Percentiles rank a stretch among this genome's conserved stretches.
Conservation (phyloP, 1,140 invertebrate genomes). For the Nymphalis io region DNA sequence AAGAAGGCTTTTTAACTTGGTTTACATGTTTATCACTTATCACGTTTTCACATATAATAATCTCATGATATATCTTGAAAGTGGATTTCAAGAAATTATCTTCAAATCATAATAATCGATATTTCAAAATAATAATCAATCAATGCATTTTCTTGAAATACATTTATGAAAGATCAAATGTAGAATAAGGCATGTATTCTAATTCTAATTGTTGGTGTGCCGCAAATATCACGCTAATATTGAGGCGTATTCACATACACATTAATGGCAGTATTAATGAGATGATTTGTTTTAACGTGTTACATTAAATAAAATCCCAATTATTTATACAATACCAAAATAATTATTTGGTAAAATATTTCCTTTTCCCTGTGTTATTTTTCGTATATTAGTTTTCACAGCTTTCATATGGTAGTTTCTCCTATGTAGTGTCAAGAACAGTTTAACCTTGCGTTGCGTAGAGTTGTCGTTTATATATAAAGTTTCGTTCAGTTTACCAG, state of each 20-base stretch:
- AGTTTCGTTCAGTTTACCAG: conserved; percentile 4
- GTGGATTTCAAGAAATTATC: conserved; percentile 42
- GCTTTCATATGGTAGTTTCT: conserved; percentile 8
- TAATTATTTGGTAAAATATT: neutral
- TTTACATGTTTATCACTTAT: conserved; percentile 43
- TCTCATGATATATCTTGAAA: conserved; percentile 26
- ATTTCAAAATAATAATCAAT: neutral
- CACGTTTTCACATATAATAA: conserved; percentile 33
- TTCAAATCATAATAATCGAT: neutral
- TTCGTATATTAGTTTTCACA: neutral
- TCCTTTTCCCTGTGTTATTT: neutral
- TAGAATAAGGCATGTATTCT: conserved; percentile 60
- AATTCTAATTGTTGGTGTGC: conserved; percentile 40
- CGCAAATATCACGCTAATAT: conserved; percentile 30
- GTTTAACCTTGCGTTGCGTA: neutral
- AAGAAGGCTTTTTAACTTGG: conserved; percentile 49
- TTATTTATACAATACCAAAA: too few species aligned
- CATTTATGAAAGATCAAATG: conserved; percentile 36
- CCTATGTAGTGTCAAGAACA: neutral
- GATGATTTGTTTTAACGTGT: neutral
- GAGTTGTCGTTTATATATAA: neutral
- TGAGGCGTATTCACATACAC: conserved; percentile 13
- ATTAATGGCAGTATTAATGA: conserved; percentile 16
- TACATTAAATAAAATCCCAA: neutral
- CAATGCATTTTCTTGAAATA: conserved; percentile 49